A percentile compares a stretch with the other conserved stretches of the same genome.
These are phyloP conservation scores for Rallus crepitans DNA, from an alignment of 2,797 vertebrate genomes.

Conservation along the genomic window DNA sequence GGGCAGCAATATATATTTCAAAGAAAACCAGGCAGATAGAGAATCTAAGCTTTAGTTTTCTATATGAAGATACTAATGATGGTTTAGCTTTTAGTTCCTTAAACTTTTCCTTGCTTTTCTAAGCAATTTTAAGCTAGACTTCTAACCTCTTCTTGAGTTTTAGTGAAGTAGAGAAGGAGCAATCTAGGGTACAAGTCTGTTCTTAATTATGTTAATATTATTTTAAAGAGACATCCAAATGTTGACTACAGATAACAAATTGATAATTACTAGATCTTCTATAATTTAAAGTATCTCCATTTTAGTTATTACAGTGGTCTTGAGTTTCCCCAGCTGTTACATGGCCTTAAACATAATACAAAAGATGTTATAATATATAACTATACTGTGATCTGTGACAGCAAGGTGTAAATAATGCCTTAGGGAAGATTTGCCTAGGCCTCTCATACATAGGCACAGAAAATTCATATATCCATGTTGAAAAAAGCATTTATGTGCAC, in stretches of 20 bases:
- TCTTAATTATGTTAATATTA: background rate
- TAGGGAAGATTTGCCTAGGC: background rate
- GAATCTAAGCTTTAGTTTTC: background rate
- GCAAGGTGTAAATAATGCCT: background rate
- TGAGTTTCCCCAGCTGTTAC: background rate
- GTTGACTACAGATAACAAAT: background rate
- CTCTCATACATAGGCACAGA: background rate
- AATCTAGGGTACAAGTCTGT: background rate
- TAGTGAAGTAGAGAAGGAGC: background rate
- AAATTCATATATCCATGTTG: background rate
- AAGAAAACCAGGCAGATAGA: background rate
- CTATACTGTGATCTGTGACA: background rate
- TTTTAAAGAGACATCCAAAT: background rate
- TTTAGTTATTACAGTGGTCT: background rate
- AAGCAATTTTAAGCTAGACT: background rate
- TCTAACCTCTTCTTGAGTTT: background rate
- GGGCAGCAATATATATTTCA: background rate
- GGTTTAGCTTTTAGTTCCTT: background rate
- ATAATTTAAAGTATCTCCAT: background rate
- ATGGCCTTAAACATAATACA: background rate
- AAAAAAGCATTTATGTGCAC: background rate
- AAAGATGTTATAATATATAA: background rate
- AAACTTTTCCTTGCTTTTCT: background rate
- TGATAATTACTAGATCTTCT: background rate
- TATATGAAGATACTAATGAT: background rate